Percentiles rank a stretch among this genome's conserved stretches.
Evolutionary conservation across 1,140 invertebrate species (phyloP).

Genomic region (Heliconius eleuchia): DNA sequence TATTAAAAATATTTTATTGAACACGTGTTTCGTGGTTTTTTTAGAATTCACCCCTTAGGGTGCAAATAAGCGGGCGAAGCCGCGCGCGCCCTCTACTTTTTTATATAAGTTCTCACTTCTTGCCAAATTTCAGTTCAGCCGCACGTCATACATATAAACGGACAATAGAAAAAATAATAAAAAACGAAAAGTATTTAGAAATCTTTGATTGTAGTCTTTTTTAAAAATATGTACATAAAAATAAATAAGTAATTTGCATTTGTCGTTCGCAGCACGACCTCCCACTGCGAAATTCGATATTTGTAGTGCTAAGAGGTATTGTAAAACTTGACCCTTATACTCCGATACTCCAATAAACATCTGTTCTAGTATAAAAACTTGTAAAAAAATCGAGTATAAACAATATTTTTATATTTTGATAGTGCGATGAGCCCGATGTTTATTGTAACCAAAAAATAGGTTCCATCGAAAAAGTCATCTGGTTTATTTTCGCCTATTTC

Average conservation of each 20-base stretch:
- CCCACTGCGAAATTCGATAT: slow-evolving; percentile 38
- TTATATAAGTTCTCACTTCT: no score
- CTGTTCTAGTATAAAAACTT: slow-evolving; percentile 26
- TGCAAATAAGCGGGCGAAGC: no score
- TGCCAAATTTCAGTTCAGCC: no score
- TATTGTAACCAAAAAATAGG: not conserved
- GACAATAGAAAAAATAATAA: no score
- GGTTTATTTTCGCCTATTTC: not conserved
- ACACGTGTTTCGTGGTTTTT: no score
- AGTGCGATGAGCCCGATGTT: not conserved
- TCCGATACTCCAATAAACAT: slow-evolving; percentile 33
- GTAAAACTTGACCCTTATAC: slow-evolving; percentile 18
- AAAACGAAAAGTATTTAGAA: no score
- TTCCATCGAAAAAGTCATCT: not conserved
- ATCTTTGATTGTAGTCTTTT: no score
- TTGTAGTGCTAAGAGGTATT: slow-evolving; percentile 41
- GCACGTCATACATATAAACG: no score
- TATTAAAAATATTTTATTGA: no score
- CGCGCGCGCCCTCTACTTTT: no score
- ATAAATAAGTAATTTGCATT: not conserved
- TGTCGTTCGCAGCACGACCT: slow-evolving; percentile 27
- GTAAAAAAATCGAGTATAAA: not conserved
- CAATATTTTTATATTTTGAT: not conserved
- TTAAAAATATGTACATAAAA: not conserved
- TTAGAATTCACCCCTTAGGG: no score